A percentile compares a stretch with the other conserved stretches of the same genome.
These are phyloP conservation scores for Sturnira hondurensis DNA, from an alignment of 2,113 vertebrate genomes.

Conservation along the genomic window DNA sequence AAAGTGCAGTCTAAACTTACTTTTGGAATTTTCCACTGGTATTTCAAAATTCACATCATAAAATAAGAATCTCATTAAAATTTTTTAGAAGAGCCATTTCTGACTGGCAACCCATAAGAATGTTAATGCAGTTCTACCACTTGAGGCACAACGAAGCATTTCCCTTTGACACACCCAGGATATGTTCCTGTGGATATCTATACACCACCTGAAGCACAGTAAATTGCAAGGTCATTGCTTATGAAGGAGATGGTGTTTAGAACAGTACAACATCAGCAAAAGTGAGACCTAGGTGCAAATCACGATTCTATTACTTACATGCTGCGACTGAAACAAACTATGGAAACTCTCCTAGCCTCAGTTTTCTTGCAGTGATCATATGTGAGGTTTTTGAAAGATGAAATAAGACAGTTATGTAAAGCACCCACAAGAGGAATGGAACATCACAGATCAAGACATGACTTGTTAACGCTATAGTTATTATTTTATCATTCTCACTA, in stretches of 20 bases:
- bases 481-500: conserved; percentile 16
- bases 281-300: background rate
- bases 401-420: conserved; percentile 33
- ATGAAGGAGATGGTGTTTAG: background rate
- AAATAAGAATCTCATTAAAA: background rate
- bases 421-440: background rate
- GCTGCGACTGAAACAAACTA: background rate
- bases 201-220: background rate
- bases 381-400: background rate
- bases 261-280: background rate
- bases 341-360: background rate
- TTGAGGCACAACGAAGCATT: background rate
- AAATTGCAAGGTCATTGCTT: background rate
- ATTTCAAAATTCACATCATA: background rate
- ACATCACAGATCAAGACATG: background rate
- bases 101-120: background rate
- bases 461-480: background rate
- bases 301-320: background rate
- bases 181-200: background rate
- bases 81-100: background rate
- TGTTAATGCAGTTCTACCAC: background rate
- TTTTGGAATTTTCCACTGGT: background rate
- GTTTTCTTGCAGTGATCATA: background rate
- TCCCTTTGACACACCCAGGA: background rate
- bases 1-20: background rate